Percentiles rank a stretch among this genome's conserved stretches.
Conservation (phyloP, 2,113 vertebrate genomes). For the Mormyrus lacerda region DNA sequence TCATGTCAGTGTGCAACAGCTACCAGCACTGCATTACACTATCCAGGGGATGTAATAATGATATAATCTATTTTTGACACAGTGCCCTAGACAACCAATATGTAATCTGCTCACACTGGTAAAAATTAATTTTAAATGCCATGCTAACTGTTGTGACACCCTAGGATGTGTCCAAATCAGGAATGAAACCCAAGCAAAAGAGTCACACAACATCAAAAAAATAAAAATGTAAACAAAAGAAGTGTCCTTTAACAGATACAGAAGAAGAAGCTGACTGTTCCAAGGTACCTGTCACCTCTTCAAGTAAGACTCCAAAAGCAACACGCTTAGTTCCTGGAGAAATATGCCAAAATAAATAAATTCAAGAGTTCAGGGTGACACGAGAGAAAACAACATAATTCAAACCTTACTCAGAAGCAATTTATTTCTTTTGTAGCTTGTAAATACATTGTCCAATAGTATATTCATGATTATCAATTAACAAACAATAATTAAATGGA, state of each 20-base stretch:
- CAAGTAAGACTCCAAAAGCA: background rate
- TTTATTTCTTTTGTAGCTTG: background rate
- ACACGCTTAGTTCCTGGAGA: background rate
- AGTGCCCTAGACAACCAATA: background rate
- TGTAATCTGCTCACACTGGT: background rate
- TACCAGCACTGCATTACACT: background rate
- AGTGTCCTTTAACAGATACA: background rate
- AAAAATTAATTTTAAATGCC: background rate
- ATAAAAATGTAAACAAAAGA: background rate
- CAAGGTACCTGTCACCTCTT: background rate
- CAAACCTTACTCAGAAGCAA: background rate
- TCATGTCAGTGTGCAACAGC: background rate
- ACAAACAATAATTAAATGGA: background rate
- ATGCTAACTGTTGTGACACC: background rate
- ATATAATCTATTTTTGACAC: background rate
- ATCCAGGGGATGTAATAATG: background rate
- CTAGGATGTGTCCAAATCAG: background rate
- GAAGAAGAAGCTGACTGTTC: background rate
- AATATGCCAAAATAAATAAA: background rate
- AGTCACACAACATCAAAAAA: background rate
- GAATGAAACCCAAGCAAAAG: background rate
- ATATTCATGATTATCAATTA: background rate
- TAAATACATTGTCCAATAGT: background rate
- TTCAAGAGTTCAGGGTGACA: background rate
- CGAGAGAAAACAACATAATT: background rate